These are phyloP conservation scores for Acrossocheilus fasciatus DNA, from an alignment of 2,797 vertebrate species.

Conservation along the genomic window DNA sequence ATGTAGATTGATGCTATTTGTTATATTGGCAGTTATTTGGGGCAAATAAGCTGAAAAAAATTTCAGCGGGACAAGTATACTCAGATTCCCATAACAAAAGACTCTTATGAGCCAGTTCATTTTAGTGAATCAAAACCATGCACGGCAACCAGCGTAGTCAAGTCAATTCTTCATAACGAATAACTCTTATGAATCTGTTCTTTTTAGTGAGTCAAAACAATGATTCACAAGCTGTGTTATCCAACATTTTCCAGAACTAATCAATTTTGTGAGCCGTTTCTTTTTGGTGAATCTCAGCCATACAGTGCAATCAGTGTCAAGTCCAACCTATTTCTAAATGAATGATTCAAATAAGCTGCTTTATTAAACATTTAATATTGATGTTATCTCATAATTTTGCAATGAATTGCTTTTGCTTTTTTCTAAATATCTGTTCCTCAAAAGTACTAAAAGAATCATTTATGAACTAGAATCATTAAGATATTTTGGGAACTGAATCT, in stretches of 20 bases:
- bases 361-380: not conserved
- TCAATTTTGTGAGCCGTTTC: not conserved
- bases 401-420: not conserved
- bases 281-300: not conserved
- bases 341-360: not conserved
- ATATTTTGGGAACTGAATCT: not conserved
- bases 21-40: not conserved
- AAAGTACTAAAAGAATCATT: not conserved
- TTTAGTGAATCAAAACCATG: not conserved
- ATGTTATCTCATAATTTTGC: not conserved
- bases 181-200: not conserved
- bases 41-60: not conserved
- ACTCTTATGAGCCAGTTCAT: not conserved
- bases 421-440: not conserved
- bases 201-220: not conserved
- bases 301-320: not conserved
- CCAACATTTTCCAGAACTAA: not conserved
- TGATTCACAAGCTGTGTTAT: not conserved
- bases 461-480: not conserved
- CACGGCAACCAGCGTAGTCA: not conserved
- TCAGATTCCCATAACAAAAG: not conserved
- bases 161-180: not conserved
- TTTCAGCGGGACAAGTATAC: not conserved
- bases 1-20: not conserved
- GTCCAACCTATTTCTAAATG: not conserved